phyloP scores from a whole-genome alignment of 1,140 invertebrate genomes.

The Agrypnia vestita region DNA sequence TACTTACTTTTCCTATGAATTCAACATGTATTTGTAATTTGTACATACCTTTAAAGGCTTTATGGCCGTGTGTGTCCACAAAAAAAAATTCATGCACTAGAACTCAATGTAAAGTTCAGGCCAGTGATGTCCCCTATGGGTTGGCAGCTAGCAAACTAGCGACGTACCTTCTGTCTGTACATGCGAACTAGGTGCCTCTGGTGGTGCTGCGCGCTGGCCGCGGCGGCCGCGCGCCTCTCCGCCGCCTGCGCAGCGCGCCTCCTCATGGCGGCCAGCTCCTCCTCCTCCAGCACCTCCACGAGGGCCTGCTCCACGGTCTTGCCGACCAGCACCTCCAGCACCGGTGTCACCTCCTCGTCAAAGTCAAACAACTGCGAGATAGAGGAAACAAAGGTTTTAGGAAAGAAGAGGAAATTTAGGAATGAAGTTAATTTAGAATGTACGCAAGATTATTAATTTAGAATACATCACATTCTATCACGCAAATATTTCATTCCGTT shows the following conservation, averaged over 20 bases:
- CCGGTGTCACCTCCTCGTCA: conserved; percentile 89
- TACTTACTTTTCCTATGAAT: too few relatives aligned
- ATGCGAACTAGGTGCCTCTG: conserved; percentile 66
- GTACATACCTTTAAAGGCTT: too few relatives aligned
- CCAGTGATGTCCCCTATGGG: too few relatives aligned
- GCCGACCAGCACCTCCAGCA: conserved; percentile 89
- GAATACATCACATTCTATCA: too few relatives aligned
- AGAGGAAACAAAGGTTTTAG: neutral
- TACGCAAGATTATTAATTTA: too few relatives aligned
- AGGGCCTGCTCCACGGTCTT: conserved; percentile 91
- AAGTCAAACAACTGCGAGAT: conserved; percentile 85
- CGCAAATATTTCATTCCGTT: too few relatives aligned
- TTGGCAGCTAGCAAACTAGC: too few relatives aligned
- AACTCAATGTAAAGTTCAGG: too few relatives aligned
- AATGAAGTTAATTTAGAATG: too few relatives aligned
- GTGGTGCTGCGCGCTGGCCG: conserved; percentile 80
- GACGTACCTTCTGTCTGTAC: conserved; percentile 72
- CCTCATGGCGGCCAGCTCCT: conserved; percentile 81
- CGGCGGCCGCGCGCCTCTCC: conserved; percentile 85
- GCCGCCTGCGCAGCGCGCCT: conserved; percentile 85
- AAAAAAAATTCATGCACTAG: too few relatives aligned
- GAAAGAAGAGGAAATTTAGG: neutral
- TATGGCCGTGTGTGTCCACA: too few relatives aligned
- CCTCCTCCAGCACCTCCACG: conserved; percentile 86
- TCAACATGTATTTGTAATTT: too few relatives aligned